Conservation (phyloP, 2,797 vertebrate species). For the Sebastes kiyomatsui region DNA sequence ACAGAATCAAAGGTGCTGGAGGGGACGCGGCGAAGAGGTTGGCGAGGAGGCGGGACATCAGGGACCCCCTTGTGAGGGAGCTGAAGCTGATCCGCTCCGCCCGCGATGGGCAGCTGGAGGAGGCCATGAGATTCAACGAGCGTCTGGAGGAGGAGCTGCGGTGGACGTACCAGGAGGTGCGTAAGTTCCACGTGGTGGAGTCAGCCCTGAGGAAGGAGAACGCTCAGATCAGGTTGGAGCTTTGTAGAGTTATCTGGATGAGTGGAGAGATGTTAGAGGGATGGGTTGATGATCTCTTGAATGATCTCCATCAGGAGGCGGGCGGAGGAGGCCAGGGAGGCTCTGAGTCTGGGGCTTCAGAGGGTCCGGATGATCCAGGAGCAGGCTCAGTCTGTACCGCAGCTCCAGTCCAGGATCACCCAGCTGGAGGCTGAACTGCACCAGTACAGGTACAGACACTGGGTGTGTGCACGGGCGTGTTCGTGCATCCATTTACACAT, state of each 20-base stretch:
- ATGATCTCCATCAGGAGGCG: conserved; percentile 65
- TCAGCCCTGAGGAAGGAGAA: conserved; percentile 76
- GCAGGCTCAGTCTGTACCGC: conserved; percentile 72
- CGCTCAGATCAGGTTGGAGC: conserved; percentile 70
- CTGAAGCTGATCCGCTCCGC: conserved; percentile 82
- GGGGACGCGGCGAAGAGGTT: conserved; percentile 18
- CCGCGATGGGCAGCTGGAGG: conserved; percentile 83
- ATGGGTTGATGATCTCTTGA: not conserved
- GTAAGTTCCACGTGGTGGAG: conserved; percentile 64
- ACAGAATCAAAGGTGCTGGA: conserved; percentile 27
- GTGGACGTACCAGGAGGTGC: conserved; percentile 73
- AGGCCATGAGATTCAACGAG: conserved; percentile 82
- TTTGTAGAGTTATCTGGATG: not conserved
- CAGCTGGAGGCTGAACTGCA: conserved; percentile 76
- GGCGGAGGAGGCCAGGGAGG: conserved; percentile 80
- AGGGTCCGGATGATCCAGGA: conserved; percentile 81
- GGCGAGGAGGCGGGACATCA: conserved; percentile 47
- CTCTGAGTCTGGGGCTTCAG: conserved; percentile 76
- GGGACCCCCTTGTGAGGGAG: conserved; percentile 78
- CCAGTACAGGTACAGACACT: conserved; percentile 64
- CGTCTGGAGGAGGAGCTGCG: conserved; percentile 81
- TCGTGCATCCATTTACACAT: conserved; percentile 30
- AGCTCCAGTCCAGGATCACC: conserved; percentile 70
- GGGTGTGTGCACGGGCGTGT: conserved; percentile 5
- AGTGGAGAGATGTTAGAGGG: not conserved